These are phyloP conservation scores for Bellardia pandia DNA, from an alignment of 2,888 invertebrate genomes.

Conservation along the genomic window DNA sequence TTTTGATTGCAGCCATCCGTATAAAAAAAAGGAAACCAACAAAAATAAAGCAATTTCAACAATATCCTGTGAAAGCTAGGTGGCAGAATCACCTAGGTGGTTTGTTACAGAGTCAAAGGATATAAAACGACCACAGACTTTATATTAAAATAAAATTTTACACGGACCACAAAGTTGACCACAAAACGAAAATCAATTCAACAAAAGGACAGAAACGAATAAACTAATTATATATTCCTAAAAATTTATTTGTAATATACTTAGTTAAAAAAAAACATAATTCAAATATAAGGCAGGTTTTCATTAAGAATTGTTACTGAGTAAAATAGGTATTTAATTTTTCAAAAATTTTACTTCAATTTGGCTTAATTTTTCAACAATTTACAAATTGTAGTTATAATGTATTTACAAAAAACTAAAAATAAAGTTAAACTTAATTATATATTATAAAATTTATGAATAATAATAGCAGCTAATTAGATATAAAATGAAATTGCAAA, in stretches of 20 bases:
- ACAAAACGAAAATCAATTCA: constrained; percentile 18
- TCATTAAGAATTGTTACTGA: constrained; percentile 36
- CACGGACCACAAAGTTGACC: constrained; percentile 12
- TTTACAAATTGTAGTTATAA: constrained; percentile 53
- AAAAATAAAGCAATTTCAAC: constrained; percentile 3
- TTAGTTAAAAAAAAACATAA: constrained; percentile 24
- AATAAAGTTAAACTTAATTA: constrained; percentile 3
- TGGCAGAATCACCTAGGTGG: background rate
- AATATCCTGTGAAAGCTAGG: no score
- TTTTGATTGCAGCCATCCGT: background rate
- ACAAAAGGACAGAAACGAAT: constrained; percentile 13
- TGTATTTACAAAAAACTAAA: constrained; percentile 4
- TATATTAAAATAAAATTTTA: constrained; percentile 6
- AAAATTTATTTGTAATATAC: constrained; percentile 37
- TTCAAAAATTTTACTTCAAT: background rate
- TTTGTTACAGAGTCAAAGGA: background rate
- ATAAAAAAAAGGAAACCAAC: constrained; percentile 27
- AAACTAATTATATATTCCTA: constrained; percentile 59
- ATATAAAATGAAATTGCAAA: background rate
- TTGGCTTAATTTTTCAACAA: constrained; percentile 33
- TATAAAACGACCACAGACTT: background rate
- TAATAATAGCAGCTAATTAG: background rate
- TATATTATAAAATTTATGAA: constrained; percentile 9
- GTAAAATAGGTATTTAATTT: background rate
- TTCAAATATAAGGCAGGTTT: constrained; percentile 23